These are phyloP conservation scores for Biston stratarius DNA, from an alignment of 2,888 invertebrate species.

Conservation along the genomic window DNA sequence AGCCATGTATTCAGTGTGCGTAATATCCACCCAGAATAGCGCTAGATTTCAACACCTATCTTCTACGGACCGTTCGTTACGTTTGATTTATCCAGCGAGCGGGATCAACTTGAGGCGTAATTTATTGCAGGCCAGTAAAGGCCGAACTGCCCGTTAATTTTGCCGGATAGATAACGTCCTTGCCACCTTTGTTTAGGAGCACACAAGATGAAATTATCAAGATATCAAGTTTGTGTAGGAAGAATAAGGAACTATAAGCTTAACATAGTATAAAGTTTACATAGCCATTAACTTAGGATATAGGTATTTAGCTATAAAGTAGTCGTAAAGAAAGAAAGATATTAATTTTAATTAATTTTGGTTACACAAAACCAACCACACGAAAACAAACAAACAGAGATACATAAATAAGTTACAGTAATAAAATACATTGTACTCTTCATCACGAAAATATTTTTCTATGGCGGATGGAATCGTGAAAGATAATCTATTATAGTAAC, in stretches of 20 bases:
- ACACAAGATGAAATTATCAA: conserved; percentile 31
- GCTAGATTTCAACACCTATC: conserved; percentile 3
- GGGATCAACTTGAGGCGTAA: conserved; percentile 75
- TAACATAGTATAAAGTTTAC: too few relatives aligned
- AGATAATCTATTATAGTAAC: too few relatives aligned
- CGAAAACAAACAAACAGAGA: too few relatives aligned
- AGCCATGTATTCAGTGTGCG: conserved; percentile 9
- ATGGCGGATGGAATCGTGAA: too few relatives aligned
- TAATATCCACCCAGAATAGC: not conserved
- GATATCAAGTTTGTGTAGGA: conserved; percentile 22
- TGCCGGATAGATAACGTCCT: conserved; percentile 68
- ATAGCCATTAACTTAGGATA: not conserved
- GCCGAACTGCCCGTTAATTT: conserved; percentile 71
- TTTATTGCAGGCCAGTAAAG: conserved; percentile 68
- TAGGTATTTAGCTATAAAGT: too few relatives aligned
- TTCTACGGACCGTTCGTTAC: conserved; percentile 50
- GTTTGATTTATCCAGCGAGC: conserved; percentile 78
- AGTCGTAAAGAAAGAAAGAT: too few relatives aligned
- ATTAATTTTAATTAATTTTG: too few relatives aligned
- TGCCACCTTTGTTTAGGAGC: conserved; percentile 65
- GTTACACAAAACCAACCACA: too few relatives aligned
- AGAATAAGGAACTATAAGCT: not conserved
- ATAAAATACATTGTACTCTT: too few relatives aligned
- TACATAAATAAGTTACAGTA: too few relatives aligned
- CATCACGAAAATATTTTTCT: too few relatives aligned